A percentile compares a stretch with the other conserved stretches of the same genome.
Conservation (phyloP, 2,797 vertebrate genomes). For the Gadopsis bispinosus region DNA sequence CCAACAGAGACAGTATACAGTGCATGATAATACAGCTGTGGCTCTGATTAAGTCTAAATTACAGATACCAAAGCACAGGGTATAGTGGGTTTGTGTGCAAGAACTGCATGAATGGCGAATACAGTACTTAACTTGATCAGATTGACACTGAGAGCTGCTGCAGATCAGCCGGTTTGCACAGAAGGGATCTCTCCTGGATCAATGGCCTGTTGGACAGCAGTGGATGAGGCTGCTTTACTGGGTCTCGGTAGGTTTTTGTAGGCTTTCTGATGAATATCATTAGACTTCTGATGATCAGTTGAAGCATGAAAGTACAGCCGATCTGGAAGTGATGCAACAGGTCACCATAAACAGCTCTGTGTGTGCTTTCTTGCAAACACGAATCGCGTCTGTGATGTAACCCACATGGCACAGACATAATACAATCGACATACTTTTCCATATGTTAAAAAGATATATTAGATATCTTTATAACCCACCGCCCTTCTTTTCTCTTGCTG, state of each 20-base stretch:
- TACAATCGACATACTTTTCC: slow-evolving; percentile 19
- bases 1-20: slow-evolving; percentile 3
- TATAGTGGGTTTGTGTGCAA: background rate
- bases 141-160: slow-evolving; percentile 40
- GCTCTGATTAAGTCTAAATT: slow-evolving; percentile 43
- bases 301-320: background rate
- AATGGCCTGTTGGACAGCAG: slow-evolving; percentile 38
- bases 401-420: slow-evolving; percentile 15
- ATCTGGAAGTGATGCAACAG: slow-evolving; percentile 34
- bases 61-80: slow-evolving; percentile 8
- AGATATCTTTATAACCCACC: background rate
- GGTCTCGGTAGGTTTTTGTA: slow-evolving; percentile 8
- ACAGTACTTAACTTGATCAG: slow-evolving; percentile 37
- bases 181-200: slow-evolving; percentile 44
- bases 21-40: slow-evolving; percentile 24
- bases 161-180: slow-evolving; percentile 26
- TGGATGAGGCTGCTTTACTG: slow-evolving; percentile 29
- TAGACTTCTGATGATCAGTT: background rate
- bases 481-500: background rate
- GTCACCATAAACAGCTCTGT: slow-evolving; percentile 6
- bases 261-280: slow-evolving; percentile 22
- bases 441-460: slow-evolving; percentile 1
- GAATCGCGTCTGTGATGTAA: slow-evolving; percentile 38
- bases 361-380: background rate
- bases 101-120: slow-evolving; percentile 33